Evolutionary conservation across 2,797 vertebrate species (phyloP), one percentile per base, ranked within the genome.

Genomic region (Tenualosa ilisha): DNA sequence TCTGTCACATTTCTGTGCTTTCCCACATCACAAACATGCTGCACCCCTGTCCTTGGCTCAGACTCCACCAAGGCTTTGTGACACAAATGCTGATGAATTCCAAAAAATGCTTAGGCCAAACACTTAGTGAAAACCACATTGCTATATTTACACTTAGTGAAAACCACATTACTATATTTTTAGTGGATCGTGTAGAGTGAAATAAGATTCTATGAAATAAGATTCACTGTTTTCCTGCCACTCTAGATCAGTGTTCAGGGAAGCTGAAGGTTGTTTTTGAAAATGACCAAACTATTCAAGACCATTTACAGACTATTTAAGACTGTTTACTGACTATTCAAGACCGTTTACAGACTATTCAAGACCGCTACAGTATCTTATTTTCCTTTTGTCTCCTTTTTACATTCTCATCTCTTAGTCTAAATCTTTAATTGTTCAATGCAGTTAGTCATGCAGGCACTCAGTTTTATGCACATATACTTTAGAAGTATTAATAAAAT

Each of bases 61-160:
- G 54, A 12, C 63, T 68, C 26, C 31, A 8, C 24, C 22, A 89
- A 86, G 72, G 85, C 82, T 79, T 89, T 89, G 89, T 89, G 88
- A 89, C 86, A 88, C 86, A 89, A 87, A 86, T 89, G 89, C 68
- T 49, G 86, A 87, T 83, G 84, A 85, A 84, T 89, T 89, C 86
- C 89, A 87, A 91, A 89, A 91, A 37, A 72, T 72, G 11, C 11
- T 31, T 13, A 26, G 13, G 65, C 31, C 31, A 72, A 12, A 72
- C 31, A 26, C n/a, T 63, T n/a, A 72, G 26, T 31, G 50, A 12
- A 12, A 72, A 31, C 37, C 31, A 37, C 12, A 31, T 72, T 2
- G 37, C 65, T 72, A 26, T 31, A 12, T 40, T 72, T 11, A 49
- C 63, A 31, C 31, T 12, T 37, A 24, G 13, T 12, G 12, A 49